Evolutionary conservation across 2,113 vertebrate species (phyloP).

Genomic region (Oreochromis niloticus): DNA sequence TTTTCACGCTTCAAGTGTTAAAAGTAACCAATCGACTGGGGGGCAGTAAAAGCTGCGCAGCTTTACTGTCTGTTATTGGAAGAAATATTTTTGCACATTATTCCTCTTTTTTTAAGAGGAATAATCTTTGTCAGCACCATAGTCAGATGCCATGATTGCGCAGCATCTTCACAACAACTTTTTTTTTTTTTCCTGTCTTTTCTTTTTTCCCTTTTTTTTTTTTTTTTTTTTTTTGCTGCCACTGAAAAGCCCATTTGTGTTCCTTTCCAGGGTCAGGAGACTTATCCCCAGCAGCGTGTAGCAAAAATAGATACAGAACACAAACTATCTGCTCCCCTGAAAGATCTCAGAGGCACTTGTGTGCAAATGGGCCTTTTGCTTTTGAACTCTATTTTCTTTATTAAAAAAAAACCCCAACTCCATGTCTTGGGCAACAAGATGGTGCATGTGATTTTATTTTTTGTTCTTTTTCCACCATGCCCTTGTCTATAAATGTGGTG

Average conservation of each 20-base stretch:
- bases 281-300: slow-evolving; percentile 22
- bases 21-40: not conserved
- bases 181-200: slow-evolving; percentile 5
- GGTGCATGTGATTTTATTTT: slow-evolving; percentile 37
- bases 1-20: not conserved
- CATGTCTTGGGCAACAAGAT: not conserved
- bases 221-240: not conserved
- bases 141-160: slow-evolving; percentile 56
- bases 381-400: slow-evolving; percentile 2
- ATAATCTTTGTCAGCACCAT: slow-evolving; percentile 18
- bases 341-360: slow-evolving; percentile 47
- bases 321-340: slow-evolving; percentile 37
- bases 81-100: not conserved
- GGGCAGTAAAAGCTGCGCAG: not conserved
- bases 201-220: not conserved
- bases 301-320: slow-evolving; percentile 52
- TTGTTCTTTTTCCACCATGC: not conserved
- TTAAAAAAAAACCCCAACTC: not conserved
- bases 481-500: slow-evolving; percentile 1
- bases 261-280: slow-evolving; percentile 52
- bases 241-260: slow-evolving; percentile 59
- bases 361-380: slow-evolving; percentile 39
- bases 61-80: not conserved
- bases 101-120: not conserved
- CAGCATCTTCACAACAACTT: slow-evolving; percentile 35